Evolutionary conservation across 2,888 invertebrate genomes (phyloP).

Genomic region (Timandra comae): DNA sequence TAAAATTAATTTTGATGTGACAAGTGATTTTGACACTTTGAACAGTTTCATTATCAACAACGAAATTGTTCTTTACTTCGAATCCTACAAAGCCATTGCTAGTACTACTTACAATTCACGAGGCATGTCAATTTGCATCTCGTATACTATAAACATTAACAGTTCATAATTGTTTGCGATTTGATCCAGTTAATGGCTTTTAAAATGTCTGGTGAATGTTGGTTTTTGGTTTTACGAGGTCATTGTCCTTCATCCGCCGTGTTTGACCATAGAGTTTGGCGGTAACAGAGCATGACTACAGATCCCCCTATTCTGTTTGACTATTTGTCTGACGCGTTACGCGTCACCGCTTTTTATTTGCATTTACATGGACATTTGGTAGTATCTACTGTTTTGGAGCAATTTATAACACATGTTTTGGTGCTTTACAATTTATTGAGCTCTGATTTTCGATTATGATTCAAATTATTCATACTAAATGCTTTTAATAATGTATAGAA

Average conservation of each 20-base stretch:
- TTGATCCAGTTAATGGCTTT: slow-evolving; percentile 35
- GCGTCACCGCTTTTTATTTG: slow-evolving; percentile 29
- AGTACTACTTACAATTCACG: not conserved
- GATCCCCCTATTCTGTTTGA: slow-evolving; percentile 41
- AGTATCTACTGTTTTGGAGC: too few relatives aligned
- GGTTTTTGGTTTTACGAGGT: slow-evolving; percentile 51
- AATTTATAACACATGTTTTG: too few relatives aligned
- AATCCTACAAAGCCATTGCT: not conserved
- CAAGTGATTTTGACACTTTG: not conserved
- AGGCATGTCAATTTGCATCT: not conserved
- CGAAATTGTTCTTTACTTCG: not conserved
- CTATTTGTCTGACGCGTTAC: slow-evolving; percentile 41
- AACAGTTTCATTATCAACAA: not conserved
- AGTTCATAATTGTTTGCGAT: slow-evolving; percentile 17
- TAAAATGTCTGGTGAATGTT: slow-evolving; percentile 45
- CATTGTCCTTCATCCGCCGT: slow-evolving; percentile 46
- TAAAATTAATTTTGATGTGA: not conserved
- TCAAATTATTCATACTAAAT: too few relatives aligned
- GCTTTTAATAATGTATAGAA: too few relatives aligned
- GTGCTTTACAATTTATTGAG: too few relatives aligned
- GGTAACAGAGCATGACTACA: slow-evolving; percentile 58
- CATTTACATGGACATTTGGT: too few relatives aligned
- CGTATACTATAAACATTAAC: not conserved
- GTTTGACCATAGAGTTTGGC: slow-evolving; percentile 52
- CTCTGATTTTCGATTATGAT: too few relatives aligned